Percentiles rank a stretch among this genome's conserved stretches.
phyloP scores from a whole-genome alignment of 2,888 invertebrate species.

The Beris morrisii region DNA sequence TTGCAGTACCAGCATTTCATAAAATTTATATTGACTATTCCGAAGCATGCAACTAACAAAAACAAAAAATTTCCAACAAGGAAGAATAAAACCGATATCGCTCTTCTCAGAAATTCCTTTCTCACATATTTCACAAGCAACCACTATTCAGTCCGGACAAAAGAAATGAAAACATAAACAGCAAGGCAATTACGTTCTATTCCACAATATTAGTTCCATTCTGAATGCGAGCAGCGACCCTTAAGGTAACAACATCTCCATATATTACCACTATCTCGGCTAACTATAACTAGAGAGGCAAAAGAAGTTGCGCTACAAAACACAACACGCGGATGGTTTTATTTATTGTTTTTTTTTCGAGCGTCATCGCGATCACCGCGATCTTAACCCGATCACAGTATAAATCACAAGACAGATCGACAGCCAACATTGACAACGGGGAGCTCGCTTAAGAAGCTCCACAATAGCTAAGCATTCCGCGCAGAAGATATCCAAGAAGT shows the following conservation, averaged over 20 bases:
- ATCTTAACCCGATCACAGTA: constrained; percentile 3
- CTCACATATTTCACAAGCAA: constrained; percentile 29
- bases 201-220: constrained; percentile 25
- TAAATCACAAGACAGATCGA: constrained; percentile 20
- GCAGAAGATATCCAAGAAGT: too few relatives aligned
- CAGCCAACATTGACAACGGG: constrained; percentile 10
- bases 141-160: too few relatives aligned
- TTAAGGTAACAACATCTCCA: constrained; percentile 17
- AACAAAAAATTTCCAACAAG: constrained; percentile 3
- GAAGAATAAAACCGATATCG: not conserved
- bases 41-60: not conserved
- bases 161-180: constrained; percentile 1
- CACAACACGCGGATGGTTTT: constrained; percentile 9
- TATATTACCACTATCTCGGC: constrained; percentile 19
- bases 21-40: too few relatives aligned
- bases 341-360: not conserved
- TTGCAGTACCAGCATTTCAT: too few relatives aligned
- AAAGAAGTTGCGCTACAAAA: constrained; percentile 2
- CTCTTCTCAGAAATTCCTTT: constrained; percentile 30
- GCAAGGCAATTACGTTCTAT: constrained; percentile 23
- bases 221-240: constrained; percentile 18
- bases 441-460: not conserved
- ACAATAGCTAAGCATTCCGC: too few relatives aligned
- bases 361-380: not conserved
- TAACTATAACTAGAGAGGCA: not conserved